Base-by-base conservation (phyloP, 2,797 vertebrate species). In the Thunnus albacares region DNA sequence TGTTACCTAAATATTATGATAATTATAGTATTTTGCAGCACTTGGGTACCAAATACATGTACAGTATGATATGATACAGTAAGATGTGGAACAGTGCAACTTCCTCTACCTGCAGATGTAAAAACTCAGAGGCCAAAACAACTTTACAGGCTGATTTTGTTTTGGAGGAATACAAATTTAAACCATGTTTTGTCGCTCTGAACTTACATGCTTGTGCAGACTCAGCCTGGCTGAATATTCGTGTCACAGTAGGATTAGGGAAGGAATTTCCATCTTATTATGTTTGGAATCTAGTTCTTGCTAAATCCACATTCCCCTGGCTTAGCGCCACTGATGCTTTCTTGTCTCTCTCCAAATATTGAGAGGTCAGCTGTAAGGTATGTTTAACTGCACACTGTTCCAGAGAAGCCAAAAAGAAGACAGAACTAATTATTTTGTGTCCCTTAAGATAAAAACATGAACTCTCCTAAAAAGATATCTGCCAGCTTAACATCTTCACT, bases 261-360 rank as follows among this genome's bases (percentile, higher is more conserved):
- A 52, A 91, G 87, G 93, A 92, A 92, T 94, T 93, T 93, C 82
- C 80, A 88, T 92, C 78, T 89, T 87, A 94, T 93, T 94, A 92
- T 67, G 78, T 75, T 85, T 71, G 86, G 91, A 95, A 94, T 95
- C 83, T 77, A 76, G 83, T 74, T 91, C 84, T 88, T 65, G 81
- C 90, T 88, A 92, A 94, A 90, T 87, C 90, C 82, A 89, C 92
- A 96, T 95, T 96, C 92, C 85, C 69, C 59, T 64, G 73, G 71
- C n/a, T 85, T 79, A 80, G 82, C 77, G 52, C 75, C 72, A 85
- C 86, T 86, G 83, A 41, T 81, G 43, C 72, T 83, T 88, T 87
- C 79, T 86, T 82, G 79, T 85, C 52, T 87, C 77, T 77, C 64
- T 68, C 81, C 68, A 83, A 86, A 87, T 84, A 67, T 61, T 71